A percentile compares a stretch with the other conserved stretches of the same genome.
Conservation (phyloP, 2,888 invertebrate species). For the Sphinx pinastri region DNA sequence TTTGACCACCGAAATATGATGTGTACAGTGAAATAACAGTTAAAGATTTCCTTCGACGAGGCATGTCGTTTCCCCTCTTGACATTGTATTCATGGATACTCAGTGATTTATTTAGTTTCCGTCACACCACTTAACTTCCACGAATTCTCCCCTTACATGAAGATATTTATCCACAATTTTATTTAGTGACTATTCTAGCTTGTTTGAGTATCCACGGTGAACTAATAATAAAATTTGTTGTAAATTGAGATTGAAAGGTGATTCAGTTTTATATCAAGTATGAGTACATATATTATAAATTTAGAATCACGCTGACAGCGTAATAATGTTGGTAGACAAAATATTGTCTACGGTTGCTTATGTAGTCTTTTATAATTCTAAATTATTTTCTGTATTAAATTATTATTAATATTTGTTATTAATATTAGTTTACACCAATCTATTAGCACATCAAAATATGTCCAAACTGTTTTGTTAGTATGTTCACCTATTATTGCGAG, state of each 20-base stretch:
- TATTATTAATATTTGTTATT: no score
- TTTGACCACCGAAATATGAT: not conserved
- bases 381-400: not conserved
- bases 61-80: not conserved
- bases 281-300: no score
- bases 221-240: no score
- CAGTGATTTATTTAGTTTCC: conserved; percentile 25
- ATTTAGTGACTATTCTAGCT: conserved; percentile 9
- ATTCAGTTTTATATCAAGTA: no score
- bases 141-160: conserved; percentile 12
- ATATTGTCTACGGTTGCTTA: not conserved
- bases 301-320: no score
- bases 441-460: no score
- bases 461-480: not conserved
- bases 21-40: not conserved
- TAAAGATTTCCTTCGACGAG: not conserved
- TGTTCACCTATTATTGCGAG: not conserved
- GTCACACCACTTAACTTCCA: conserved; percentile 24
- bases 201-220: not conserved
- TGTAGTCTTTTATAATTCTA: not conserved
- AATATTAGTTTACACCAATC: no score
- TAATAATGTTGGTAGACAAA: no score
- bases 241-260: no score
- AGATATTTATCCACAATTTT: conserved; percentile 7
- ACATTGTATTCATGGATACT: conserved; percentile 22